phyloP scores from a whole-genome alignment of 2,113 vertebrate species.

The Neoarius graeffei region DNA sequence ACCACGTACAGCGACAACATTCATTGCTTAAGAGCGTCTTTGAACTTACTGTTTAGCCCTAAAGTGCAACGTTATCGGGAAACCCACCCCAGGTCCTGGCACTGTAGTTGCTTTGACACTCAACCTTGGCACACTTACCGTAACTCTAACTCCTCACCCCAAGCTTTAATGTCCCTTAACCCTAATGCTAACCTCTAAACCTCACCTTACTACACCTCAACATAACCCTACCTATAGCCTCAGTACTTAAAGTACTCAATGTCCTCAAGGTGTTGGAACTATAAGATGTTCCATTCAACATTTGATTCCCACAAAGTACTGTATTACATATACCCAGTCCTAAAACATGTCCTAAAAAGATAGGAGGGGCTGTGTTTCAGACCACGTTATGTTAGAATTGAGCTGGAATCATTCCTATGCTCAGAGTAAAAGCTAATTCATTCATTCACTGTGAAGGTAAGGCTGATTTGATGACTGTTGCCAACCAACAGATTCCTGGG shows the following conservation, averaged over 20 bases:
- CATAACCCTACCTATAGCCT: neutral
- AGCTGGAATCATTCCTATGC: slow-evolving; percentile 18
- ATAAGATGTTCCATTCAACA: neutral
- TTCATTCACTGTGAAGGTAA: slow-evolving; percentile 28
- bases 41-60: too few species aligned
- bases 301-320: neutral
- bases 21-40: too few species aligned
- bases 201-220: neutral
- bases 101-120: too few species aligned
- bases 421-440: slow-evolving; percentile 30
- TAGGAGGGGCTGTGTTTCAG: neutral
- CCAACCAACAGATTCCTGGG: slow-evolving; percentile 35
- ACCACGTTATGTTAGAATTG: slow-evolving; percentile 15
- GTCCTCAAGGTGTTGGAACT: neutral
- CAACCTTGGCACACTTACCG: neutral
- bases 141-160: neutral
- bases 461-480: slow-evolving; percentile 26
- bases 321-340: neutral
- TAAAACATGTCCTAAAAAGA: neutral
- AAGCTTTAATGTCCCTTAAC: neutral
- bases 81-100: too few species aligned
- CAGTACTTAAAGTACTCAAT: neutral
- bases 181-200: neutral
- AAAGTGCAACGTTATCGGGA: too few species aligned
- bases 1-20: too few species aligned